These are phyloP conservation scores for Cavia porcellus DNA, from an alignment of 2,113 vertebrate species.

Conservation along the genomic window DNA sequence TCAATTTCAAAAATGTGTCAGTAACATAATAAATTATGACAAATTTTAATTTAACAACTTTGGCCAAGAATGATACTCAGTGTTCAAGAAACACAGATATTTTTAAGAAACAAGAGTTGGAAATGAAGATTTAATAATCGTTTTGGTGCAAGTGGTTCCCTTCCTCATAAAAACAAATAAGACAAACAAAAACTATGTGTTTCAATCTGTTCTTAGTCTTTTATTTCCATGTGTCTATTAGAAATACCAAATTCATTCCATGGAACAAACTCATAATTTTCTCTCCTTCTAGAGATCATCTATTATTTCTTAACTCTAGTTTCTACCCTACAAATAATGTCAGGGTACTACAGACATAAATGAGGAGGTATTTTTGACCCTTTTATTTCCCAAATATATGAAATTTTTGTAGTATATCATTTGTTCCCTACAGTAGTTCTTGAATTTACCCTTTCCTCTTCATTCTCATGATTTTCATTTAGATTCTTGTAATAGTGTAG, in stretches of 20 bases:
- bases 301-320: constrained; percentile 45
- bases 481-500: neutral
- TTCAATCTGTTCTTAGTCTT: constrained; percentile 1
- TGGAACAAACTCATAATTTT: neutral
- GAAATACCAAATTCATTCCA: neutral
- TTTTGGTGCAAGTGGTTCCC: neutral
- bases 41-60: constrained; percentile 47
- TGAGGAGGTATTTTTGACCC: neutral
- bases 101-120: constrained; percentile 27
- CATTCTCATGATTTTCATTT: neutral
- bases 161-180: neutral
- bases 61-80: neutral
- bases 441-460: neutral
- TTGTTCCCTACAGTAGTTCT: neutral
- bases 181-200: neutral
- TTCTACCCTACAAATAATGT: constrained; percentile 58
- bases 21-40: neutral
- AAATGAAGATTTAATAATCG: neutral
- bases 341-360: neutral
- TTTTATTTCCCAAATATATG: neutral
- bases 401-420: neutral
- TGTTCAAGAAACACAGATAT: neutral
- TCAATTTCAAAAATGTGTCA: neutral
- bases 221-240: constrained; percentile 16
- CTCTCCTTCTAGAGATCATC: neutral